phyloP scores from a whole-genome alignment of 2,797 vertebrate species.

The Cyprinodon diabolis region DNA sequence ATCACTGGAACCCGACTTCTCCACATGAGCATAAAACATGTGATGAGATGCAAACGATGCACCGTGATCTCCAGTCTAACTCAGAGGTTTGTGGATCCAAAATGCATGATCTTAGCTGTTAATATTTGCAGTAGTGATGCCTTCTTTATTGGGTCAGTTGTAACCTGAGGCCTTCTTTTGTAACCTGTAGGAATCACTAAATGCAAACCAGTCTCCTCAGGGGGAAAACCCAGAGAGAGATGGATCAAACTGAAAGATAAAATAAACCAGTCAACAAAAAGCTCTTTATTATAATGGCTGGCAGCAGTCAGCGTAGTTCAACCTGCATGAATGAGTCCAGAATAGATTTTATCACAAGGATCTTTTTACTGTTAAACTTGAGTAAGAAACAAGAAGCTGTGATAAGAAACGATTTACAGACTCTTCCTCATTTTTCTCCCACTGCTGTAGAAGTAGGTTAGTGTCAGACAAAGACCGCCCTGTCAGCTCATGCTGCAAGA shows the following conservation, averaged over 20 bases:
- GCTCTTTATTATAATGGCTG: neutral
- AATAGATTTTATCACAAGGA: neutral
- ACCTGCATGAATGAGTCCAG: neutral
- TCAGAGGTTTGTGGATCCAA: neutral
- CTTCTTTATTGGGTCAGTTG: neutral
- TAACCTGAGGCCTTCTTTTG: too few species aligned
- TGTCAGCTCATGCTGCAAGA: neutral
- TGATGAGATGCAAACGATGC: too few species aligned
- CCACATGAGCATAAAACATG: neutral
- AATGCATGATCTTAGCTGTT: neutral
- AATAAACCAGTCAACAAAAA: neutral
- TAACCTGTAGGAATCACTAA: neutral
- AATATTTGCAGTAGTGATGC: neutral
- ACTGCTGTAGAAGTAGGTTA: neutral
- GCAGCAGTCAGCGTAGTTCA: neutral
- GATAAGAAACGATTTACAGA: neutral
- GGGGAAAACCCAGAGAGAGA: neutral
- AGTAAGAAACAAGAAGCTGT: neutral
- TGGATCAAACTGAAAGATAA: neutral
- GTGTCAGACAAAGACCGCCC: neutral
- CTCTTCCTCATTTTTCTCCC: neutral
- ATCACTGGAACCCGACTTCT: neutral
- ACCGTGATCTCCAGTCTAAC: neutral
- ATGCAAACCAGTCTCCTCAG: neutral
- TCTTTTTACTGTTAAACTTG: neutral